Evolutionary conservation across 1,140 invertebrate species (phyloP).

Genomic region (Anoplolepis gracilipes): DNA sequence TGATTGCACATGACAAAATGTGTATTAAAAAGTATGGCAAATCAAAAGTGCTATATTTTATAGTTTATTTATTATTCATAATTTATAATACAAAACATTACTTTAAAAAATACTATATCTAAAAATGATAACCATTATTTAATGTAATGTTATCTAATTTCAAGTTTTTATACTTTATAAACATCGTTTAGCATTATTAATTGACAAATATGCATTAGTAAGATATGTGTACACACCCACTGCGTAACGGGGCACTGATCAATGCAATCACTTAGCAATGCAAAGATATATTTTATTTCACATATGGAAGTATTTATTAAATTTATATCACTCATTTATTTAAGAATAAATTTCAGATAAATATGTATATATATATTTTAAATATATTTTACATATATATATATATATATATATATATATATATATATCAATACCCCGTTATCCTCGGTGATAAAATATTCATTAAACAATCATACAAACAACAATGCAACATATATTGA

Average conservation of each 20-base stretch:
- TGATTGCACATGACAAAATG: not conserved
- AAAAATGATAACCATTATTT: not conserved
- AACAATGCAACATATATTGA: slow-evolving; percentile 31
- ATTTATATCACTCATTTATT: not conserved
- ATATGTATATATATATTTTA: too few species aligned
- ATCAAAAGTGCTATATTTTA: too few species aligned
- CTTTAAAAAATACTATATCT: not conserved
- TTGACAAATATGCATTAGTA: slow-evolving; percentile 11
- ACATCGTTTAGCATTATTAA: slow-evolving; percentile 4
- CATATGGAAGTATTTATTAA: not conserved
- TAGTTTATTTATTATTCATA: not conserved
- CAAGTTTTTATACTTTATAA: slow-evolving; percentile 5
- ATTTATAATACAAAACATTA: not conserved
- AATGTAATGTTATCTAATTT: not conserved
- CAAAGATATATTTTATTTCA: not conserved
- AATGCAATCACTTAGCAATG: too few species aligned
- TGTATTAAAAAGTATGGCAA: not conserved
- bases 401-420: not conserved
- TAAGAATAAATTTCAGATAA: not conserved
- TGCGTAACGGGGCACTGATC: slow-evolving; percentile 37
- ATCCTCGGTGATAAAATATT: slow-evolving; percentile 47
- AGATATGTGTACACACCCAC: slow-evolving; percentile 39
- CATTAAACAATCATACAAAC: slow-evolving; percentile 47
- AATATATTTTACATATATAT: too few species aligned
- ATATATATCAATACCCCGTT: slow-evolving; percentile 26